phyloP scores from a whole-genome alignment of 2,888 invertebrate species.

The Machimus atricapillus region DNA sequence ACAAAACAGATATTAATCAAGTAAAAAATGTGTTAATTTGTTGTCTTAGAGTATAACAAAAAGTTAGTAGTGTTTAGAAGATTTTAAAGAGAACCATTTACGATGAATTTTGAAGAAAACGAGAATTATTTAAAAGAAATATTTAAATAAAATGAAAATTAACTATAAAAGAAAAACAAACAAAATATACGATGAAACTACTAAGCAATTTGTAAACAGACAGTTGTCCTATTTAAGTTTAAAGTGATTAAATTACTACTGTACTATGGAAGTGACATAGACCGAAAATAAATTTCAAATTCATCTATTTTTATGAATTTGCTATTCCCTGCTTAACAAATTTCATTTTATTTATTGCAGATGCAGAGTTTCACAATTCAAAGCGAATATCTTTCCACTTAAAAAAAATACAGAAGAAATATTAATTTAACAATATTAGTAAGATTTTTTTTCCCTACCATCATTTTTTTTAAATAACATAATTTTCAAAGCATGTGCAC shows the following conservation, averaged over 20 bases:
- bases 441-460: too few relatives aligned
- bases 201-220: not conserved
- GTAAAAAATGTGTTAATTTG: not conserved
- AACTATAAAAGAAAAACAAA: not conserved
- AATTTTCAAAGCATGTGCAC: too few relatives aligned
- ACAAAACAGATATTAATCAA: not conserved
- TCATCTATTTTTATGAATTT: not conserved
- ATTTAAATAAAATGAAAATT: not conserved
- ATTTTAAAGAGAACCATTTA: not conserved
- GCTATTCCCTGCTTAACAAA: not conserved
- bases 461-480: too few relatives aligned
- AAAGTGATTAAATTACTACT: not conserved
- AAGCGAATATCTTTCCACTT: too few relatives aligned
- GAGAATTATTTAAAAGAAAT: not conserved
- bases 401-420: too few relatives aligned
- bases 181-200: not conserved
- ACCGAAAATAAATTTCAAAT: not conserved
- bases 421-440: too few relatives aligned
- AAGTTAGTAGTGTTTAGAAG: not conserved
- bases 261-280: not conserved
- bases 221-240: not conserved
- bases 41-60: not conserved
- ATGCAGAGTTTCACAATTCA: too few relatives aligned
- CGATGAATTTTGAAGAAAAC: not conserved
- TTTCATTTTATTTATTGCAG: not conserved